A percentile compares a stretch with the other conserved stretches of the same genome.
Conservation (phyloP, 2,888 invertebrate genomes). For the Caenorhabditis wallacei region DNA sequence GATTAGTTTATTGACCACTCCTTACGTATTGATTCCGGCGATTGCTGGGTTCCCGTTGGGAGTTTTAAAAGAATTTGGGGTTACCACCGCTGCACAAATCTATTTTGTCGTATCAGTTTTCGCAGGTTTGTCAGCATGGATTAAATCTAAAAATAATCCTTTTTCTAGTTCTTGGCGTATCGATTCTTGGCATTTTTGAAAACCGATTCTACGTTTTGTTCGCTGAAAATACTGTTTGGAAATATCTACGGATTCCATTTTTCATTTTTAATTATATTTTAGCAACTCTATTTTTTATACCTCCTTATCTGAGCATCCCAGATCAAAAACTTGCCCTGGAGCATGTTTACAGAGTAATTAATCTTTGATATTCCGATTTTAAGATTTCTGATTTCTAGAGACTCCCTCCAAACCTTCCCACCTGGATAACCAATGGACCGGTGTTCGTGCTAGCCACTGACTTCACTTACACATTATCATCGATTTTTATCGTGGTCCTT, state of each 20-base stretch:
- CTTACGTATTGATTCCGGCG: conserved; percentile 21
- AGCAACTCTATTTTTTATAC: conserved; percentile 25
- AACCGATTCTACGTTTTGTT: conserved; percentile 27
- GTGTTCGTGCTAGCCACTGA: conserved; percentile 4
- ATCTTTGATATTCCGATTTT: too few relatives aligned
- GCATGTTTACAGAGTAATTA: not conserved
- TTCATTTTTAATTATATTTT: not conserved
- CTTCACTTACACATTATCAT: not conserved
- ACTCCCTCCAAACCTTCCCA: not conserved
- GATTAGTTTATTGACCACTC: conserved; percentile 17
- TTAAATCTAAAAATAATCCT: not conserved
- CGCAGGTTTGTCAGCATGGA: not conserved
- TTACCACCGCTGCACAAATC: not conserved
- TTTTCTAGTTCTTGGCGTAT: conserved; percentile 10
- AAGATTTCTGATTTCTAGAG: not conserved
- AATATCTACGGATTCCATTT: not conserved
- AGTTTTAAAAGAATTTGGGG: not conserved
- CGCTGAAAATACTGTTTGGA: conserved; percentile 7
- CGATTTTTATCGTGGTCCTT: not conserved
- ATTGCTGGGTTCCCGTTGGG: conserved; percentile 32
- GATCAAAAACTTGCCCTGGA: conserved; percentile 6
- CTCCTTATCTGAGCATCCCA: conserved; percentile 25
- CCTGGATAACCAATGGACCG: not conserved
- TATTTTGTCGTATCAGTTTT: conserved; percentile 6
- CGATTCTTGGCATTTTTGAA: conserved; percentile 32